phyloP scores from a whole-genome alignment of 2,113 vertebrate genomes.

The Calyptommatus sinebrachiatus region DNA sequence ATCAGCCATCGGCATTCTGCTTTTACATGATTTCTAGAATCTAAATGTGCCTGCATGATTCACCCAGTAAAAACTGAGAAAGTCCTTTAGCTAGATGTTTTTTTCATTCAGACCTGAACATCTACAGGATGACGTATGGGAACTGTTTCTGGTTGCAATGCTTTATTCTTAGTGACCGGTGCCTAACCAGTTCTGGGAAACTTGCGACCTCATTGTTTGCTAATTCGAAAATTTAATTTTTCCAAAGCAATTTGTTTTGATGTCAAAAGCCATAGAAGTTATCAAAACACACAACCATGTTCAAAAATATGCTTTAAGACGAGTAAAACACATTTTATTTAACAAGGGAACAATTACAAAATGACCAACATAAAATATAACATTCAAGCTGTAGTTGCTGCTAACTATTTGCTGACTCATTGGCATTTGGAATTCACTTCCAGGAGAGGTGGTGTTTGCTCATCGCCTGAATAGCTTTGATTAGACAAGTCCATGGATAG shows the following conservation, averaged over 20 bases:
- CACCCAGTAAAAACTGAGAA: conserved; percentile 4
- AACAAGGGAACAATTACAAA: background rate
- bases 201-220: conserved; percentile 77
- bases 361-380: background rate
- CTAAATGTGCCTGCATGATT: conserved; percentile 29
- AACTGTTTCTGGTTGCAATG: conserved; percentile 61
- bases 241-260: conserved; percentile 74
- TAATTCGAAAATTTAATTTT: conserved; percentile 77
- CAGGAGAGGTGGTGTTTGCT: too few species aligned
- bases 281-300: conserved; percentile 65
- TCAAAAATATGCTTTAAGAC: conserved; percentile 30
- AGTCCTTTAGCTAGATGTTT: conserved; percentile 18
- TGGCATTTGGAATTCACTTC: too few species aligned
- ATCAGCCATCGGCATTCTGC: conserved; percentile 8
- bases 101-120: conserved; percentile 69
- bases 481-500: too few species aligned
- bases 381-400: background rate
- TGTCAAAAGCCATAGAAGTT: conserved; percentile 66
- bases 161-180: conserved; percentile 70
- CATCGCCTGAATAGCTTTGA: too few species aligned
- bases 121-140: conserved; percentile 60
- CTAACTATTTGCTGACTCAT: background rate
- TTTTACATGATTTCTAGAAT: conserved; percentile 31
- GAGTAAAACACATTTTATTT: background rate
- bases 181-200: conserved; percentile 78